Percentiles rank a stretch among this genome's conserved stretches.
phyloP scores from a whole-genome alignment of 2,888 invertebrate species.

The Heliconius hortense region DNA sequence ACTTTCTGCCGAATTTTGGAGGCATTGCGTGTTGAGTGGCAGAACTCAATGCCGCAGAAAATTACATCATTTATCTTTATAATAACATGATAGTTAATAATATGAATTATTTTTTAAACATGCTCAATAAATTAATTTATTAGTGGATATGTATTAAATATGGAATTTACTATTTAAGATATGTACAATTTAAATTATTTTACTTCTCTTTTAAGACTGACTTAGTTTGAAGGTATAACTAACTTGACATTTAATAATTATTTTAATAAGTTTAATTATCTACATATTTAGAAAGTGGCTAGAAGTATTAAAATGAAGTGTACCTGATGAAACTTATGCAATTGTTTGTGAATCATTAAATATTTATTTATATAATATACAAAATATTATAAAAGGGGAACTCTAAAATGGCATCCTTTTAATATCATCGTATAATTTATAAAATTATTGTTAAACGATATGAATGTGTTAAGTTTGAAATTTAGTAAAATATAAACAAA shows the following conservation, averaged over 20 bases:
- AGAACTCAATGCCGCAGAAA: no score
- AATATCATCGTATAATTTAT: background rate
- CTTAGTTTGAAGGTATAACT: constrained; percentile 41
- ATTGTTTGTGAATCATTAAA: background rate
- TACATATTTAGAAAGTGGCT: constrained; percentile 9
- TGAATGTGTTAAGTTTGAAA: constrained; percentile 25
- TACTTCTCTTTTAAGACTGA: constrained; percentile 41
- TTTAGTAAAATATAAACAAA: constrained; percentile 13
- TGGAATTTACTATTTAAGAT: constrained; percentile 4
- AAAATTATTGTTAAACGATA: background rate
- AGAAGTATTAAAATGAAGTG: constrained; percentile 22
- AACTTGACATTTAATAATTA: background rate
- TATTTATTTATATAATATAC: background rate
- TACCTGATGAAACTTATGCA: constrained; percentile 17
- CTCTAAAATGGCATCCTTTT: background rate
- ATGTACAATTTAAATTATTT: constrained; percentile 18
- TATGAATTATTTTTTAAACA: constrained; percentile 7
- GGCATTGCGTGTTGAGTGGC: no score
- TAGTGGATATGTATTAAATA: constrained; percentile 14
- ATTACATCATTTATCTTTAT: background rate
- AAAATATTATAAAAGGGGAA: background rate
- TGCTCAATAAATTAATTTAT: constrained; percentile 13
- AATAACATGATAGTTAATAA: background rate
- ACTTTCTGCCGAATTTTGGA: no score
- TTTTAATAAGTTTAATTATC: constrained; percentile 25